A percentile compares a stretch with the other conserved stretches of the same genome.
Conservation (phyloP, 2,113 vertebrate genomes). For the Cynoglossus semilaevis region DNA sequence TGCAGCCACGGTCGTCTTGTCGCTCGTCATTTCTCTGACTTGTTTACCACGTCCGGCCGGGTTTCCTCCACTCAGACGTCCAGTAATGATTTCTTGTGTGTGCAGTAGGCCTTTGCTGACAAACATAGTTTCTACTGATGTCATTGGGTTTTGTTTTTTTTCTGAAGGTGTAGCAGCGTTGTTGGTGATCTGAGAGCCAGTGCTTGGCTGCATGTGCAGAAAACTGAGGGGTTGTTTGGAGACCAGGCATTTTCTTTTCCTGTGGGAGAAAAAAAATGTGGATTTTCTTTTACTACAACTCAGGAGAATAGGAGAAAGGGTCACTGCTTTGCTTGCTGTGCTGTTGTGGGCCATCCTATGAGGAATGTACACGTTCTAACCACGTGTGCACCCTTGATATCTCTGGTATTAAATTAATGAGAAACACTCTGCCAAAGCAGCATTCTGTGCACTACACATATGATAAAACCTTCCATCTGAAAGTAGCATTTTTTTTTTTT, state of each 20-base stretch:
- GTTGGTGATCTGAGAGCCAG: constrained; percentile 14
- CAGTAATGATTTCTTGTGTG: not conserved
- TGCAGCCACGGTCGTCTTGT: not conserved
- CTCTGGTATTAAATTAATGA: too few relatives aligned
- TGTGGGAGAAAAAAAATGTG: too few relatives aligned
- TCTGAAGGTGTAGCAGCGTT: not conserved
- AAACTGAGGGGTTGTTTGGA: constrained; percentile 11
- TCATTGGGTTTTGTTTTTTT: constrained; percentile 19
- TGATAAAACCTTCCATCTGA: too few relatives aligned
- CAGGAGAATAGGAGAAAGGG: too few relatives aligned
- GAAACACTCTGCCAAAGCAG: too few relatives aligned
- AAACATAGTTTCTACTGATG: constrained; percentile 27
- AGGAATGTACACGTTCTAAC: too few relatives aligned
- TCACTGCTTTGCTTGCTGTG: too few relatives aligned
- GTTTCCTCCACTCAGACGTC: not conserved
- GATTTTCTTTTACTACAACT: too few relatives aligned
- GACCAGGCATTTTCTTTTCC: not conserved
- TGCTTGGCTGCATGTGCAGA: constrained; percentile 26
- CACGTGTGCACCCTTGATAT: too few relatives aligned
- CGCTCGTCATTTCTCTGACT: not conserved
- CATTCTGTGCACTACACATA: too few relatives aligned
- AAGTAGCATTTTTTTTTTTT: too few relatives aligned
- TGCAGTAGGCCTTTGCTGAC: constrained; percentile 26
- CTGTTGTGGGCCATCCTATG: too few relatives aligned
- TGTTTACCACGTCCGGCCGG: not conserved